Conservation (phyloP, 2,888 invertebrate species). For the Chrysolina oricalcia region DNA sequence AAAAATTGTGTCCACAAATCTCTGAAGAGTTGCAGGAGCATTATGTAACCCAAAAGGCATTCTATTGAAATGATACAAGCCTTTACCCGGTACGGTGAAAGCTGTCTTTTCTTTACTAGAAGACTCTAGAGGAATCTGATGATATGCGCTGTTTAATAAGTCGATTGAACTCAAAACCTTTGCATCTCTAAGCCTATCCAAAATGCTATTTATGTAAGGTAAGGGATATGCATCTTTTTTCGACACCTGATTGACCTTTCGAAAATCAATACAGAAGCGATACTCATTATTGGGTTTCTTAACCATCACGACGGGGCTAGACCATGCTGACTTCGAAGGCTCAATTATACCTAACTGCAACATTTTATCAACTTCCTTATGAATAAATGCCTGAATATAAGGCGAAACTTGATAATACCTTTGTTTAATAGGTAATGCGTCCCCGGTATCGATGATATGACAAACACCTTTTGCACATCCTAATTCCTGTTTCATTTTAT, state of each 20-base stretch:
- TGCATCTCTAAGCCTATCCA: not conserved
- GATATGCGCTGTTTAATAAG: not conserved
- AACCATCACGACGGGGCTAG: too few species aligned
- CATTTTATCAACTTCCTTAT: not conserved
- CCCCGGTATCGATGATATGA: not conserved
- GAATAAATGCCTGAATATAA: too few species aligned
- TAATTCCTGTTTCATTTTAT: conserved; percentile 12
- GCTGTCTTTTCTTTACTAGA: conserved; percentile 1
- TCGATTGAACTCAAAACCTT: not conserved
- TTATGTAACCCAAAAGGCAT: conserved; percentile 29
- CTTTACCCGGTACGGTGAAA: conserved; percentile 9
- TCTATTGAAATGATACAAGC: conserved; percentile 18
- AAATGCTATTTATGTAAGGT: not conserved
- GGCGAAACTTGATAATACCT: too few species aligned
- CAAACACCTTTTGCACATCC: conserved; percentile 40
- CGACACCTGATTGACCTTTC: too few species aligned
- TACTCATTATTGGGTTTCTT: too few species aligned
- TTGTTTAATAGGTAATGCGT: not conserved
- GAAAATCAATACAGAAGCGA: too few species aligned
- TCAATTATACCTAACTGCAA: not conserved
- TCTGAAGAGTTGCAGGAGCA: conserved; percentile 15
- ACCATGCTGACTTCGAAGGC: too few species aligned
- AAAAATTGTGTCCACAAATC: conserved; percentile 8
- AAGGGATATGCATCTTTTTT: too few species aligned
- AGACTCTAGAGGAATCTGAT: not conserved